Percentiles rank a stretch among this genome's conserved stretches.
phyloP scores from a whole-genome alignment of 2,888 invertebrate genomes.

The Mystacides longicornis region DNA sequence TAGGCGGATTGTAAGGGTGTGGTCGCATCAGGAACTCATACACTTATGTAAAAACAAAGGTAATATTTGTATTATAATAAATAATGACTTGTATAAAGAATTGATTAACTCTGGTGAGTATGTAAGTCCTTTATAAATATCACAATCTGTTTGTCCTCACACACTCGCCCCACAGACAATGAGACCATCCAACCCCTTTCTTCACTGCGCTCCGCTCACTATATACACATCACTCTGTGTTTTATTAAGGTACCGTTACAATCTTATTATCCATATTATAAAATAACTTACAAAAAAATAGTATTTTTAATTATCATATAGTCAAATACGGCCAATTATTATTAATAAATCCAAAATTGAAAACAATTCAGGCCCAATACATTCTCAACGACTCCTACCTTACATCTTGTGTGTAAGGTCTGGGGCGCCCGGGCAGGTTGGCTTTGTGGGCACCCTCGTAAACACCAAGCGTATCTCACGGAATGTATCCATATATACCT shows the following conservation, averaged over 20 bases:
- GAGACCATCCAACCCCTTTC: conserved; percentile 50
- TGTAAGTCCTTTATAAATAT: conserved; percentile 25
- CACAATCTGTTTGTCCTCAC: conserved; percentile 27
- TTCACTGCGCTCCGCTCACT: conserved; percentile 27
- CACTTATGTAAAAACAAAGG: conserved; percentile 40
- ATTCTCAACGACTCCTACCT: conserved; percentile 3
- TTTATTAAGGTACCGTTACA: conserved; percentile 9
- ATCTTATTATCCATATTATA: conserved; percentile 22
- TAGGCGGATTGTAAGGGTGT: conserved; percentile 28
- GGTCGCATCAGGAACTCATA: conserved; percentile 50
- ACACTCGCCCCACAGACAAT: conserved; percentile 34
- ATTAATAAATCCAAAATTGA: conserved; percentile 17
- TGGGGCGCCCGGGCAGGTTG: too few relatives aligned
- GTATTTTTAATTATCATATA: conserved; percentile 26
- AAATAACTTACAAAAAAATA: conserved; percentile 27
- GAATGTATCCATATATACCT: too few relatives aligned
- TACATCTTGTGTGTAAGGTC: too few relatives aligned
- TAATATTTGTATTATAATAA: conserved; percentile 40
- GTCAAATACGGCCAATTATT: conserved; percentile 20
- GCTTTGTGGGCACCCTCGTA: too few relatives aligned
- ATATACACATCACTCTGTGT: conserved; percentile 8
- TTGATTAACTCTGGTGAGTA: conserved; percentile 19
- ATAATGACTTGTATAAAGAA: conserved; percentile 43
- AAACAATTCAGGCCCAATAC: conserved; percentile 21
- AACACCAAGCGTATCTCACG: too few relatives aligned